Base-by-base conservation (phyloP, 2,797 vertebrate species). In the Enteromius mattozi region DNA sequence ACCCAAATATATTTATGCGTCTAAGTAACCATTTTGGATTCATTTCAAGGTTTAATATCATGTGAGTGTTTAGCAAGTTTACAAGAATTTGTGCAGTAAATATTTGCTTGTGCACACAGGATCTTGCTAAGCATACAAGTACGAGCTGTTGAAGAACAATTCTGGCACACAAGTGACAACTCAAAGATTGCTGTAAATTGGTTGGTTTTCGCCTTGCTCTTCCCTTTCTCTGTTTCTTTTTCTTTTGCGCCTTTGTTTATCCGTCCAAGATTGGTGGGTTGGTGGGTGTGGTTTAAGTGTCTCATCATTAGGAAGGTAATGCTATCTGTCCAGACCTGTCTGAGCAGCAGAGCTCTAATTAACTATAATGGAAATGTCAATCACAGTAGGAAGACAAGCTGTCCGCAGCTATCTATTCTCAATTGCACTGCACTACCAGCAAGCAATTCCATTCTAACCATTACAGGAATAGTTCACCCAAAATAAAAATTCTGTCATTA, bases 291-390 rank as follows among this genome's bases (percentile, higher is more conserved):
- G 72, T 85, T 81, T 77, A 47, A 81, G 63, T 47, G 49, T 77
- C 61, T 85, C 78, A 51, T 85, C 84, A 81, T 85, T 85, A 81
- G 84, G 79, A 81, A 70, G 63, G 71, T 81, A 81, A 81, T 56
- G 77, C 40, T 84, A 71, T 85, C 72, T 80, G 72, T 47, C 72
- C 83, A 87, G 88, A 84, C 56, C 80, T 80, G 80, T 78, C 87
- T 81, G 66, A 72, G 78, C 59, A 70, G 86, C 75, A 86, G 72
- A 81, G 78, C 66, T 88, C 83, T 87, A 88, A 88, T 88, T 88
- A 88, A 78, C 86, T 78, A 70, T 85, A 87, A 88, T 88, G 88
- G 80, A 78, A 85, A 85, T 85, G 86, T 87, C 88, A 86, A 81
- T 88, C 88, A 88, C 78, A 65, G 45, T 7, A 65, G 42, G 87